Base-by-base conservation (phyloP, 2,113 vertebrate species). In the Corydoras sp. region DNA sequence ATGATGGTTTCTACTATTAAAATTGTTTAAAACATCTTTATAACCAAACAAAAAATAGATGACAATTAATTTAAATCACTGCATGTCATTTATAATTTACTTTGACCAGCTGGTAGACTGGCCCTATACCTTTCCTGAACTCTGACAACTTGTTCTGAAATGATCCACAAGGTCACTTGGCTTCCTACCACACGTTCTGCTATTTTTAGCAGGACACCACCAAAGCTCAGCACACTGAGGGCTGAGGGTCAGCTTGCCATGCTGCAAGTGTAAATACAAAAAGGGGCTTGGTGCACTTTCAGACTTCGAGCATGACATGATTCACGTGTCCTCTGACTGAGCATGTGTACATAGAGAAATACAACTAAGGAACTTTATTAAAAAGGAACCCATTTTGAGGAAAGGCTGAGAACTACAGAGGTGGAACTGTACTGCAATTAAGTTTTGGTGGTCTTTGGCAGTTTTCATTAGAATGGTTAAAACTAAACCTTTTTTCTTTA, bases 261-360 rank as follows among this genome's bases (percentile, higher is more conserved):
- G 71, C 61, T 76, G 74, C 35, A 71, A 56, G 77, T 80, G 76
- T 77, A 71, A 56, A 62, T 48, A 68, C 18, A 63, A 65, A 71
- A 29, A 43, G 58, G 75, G 72, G 68, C 14, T 24, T 11, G 10
- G 68, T 49, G 66, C 65, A 58, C 61, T 54, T 74, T 70, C 63
- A 15, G 55, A 81, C 68, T 65, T 73, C 35, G 55, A 63, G n/a
- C 56, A 59, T 3, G 72, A 65, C 64, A 60, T 35, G 18, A 29
- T 29, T 63, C 67, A 74, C 61, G 54, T 24, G 8, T 66, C 58
- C 61, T 18, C 62, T 32, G 32, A 12, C n/a, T 48, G 62, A 73
- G 71, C 10, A 66, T 43, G 58, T 43, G 30, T 12, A 30, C 30
- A 14, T 32, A 7, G 50, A 29, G 30, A 2, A 12, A 30, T 24